Conservation (phyloP, 2,797 vertebrate species). For the Loriculus beryllinus region DNA sequence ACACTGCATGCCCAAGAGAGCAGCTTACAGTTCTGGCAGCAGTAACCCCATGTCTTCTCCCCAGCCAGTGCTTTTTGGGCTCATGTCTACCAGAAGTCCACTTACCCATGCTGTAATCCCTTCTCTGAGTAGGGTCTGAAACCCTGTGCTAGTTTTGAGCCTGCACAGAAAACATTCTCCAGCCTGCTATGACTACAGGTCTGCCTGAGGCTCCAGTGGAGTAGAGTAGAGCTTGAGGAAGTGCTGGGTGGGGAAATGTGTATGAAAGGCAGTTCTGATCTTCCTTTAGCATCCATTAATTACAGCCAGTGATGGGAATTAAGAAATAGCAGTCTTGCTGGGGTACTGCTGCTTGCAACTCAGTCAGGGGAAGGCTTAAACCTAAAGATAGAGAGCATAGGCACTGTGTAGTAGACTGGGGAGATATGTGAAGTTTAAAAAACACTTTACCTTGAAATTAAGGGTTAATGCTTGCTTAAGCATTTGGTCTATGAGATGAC, state of each 20-base stretch:
- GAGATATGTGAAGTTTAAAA: neutral
- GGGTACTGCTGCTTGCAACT: neutral
- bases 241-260: neutral
- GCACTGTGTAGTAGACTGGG: neutral
- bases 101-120: neutral
- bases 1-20: neutral
- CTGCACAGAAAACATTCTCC: slow-evolving; percentile 4
- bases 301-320: neutral
- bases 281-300: slow-evolving; percentile 18
- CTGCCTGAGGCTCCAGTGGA: neutral
- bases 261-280: neutral
- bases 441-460: neutral
- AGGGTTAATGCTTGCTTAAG: neutral
- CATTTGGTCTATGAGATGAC: neutral
- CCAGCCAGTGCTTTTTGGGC: neutral
- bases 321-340: neutral
- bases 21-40: neutral
- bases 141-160: neutral
- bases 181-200: slow-evolving; percentile 39
- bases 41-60: neutral
- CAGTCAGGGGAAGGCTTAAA: neutral
- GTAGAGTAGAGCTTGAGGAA: neutral
- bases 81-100: neutral
- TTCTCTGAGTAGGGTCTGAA: neutral
- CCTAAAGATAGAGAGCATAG: neutral